Evolutionary conservation across 2,888 invertebrate species (phyloP), one percentile per base, ranked within the genome.

Genomic region (Eristalis tenax): DNA sequence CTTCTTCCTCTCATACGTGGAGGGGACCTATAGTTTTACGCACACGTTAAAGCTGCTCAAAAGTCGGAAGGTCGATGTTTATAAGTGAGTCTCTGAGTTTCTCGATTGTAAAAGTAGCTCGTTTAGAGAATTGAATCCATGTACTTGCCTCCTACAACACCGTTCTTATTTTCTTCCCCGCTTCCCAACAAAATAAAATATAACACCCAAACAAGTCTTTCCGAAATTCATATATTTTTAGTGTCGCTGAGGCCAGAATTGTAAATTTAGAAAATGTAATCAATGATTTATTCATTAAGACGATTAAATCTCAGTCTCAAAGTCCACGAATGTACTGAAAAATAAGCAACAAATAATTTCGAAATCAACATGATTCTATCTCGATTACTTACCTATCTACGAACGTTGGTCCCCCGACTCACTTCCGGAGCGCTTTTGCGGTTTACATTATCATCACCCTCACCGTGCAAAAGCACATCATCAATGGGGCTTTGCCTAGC

Each of bases 261-360:
- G 63, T 18, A 65, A 40, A n/a, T 57, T 81, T 77, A 18, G 61
- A 77, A 82, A 75, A 82, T 74, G 77, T 83, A 66, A 50, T 59
- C 64, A 64, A 22, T 64, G 69, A 56, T 75, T 65, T 74, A 50
- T 26, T 63, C 50, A 32, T 63, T 38, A 83, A 38, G 73, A 76
- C 79, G 78, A 56, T 63, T 50, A 59, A 61, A 0, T 56, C 78
- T 82, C 82, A 87, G 83, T 87, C 80, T 83, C 73, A 69, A 32
- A 73, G 63, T 73, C 76, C 73, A 59, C 38, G 59, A 11, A 69
- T 65, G 75, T 65, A 80, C 87, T 87, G 15, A 22, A 79, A 73
- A n/a, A 71, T 1, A 50, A n/a, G 50, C 13, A 57, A 22, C 1
- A 61, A 4, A 26, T 26, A 59, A 4, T 8, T n/a, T 4, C 2